Evolutionary conservation across 2,797 vertebrate genomes (phyloP).

Genomic region (Harpagifer antarcticus): DNA sequence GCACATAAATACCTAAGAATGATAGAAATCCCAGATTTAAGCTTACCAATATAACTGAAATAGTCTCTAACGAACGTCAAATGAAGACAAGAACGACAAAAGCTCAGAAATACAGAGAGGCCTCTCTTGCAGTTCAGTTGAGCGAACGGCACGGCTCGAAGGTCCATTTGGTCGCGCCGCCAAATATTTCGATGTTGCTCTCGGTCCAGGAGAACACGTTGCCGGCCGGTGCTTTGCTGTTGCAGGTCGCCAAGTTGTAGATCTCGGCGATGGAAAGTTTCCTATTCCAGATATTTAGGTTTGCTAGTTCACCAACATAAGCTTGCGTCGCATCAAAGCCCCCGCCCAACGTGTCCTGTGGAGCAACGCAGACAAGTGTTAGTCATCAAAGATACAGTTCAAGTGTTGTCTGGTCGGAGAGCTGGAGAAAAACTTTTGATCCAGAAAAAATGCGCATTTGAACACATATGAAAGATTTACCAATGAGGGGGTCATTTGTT

Average conservation of each 20-base stretch:
- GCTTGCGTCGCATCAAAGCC: conserved; percentile 97
- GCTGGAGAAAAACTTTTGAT: not conserved
- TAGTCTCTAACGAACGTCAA: conserved; percentile 79
- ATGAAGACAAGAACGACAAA: conserved; percentile 81
- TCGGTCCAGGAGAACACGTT: conserved; percentile 96
- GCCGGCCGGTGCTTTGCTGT: conserved; percentile 88
- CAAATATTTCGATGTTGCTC: conserved; percentile 93
- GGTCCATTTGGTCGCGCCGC: conserved; percentile 95
- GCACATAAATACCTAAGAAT: conserved; percentile 83
- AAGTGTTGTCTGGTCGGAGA: not conserved
- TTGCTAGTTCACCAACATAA: conserved; percentile 93
- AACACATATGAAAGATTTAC: not conserved
- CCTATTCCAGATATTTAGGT: conserved; percentile 95
- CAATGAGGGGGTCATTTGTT: too few relatives aligned
- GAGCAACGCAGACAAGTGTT: conserved; percentile 24
- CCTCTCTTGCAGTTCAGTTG: conserved; percentile 86
- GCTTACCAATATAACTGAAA: conserved; percentile 78
- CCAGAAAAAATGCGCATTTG: not conserved
- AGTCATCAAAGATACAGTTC: not conserved
- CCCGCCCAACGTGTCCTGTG: conserved; percentile 93
- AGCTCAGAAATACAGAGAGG: conserved; percentile 79
- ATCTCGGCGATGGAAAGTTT: conserved; percentile 92
- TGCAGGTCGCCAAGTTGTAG: conserved; percentile 95
- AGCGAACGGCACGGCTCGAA: conserved; percentile 95
- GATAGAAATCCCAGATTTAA: conserved; percentile 84